These are phyloP conservation scores for Xyrichtys novacula DNA, from an alignment of 2,797 vertebrate species.

Conservation along the genomic window DNA sequence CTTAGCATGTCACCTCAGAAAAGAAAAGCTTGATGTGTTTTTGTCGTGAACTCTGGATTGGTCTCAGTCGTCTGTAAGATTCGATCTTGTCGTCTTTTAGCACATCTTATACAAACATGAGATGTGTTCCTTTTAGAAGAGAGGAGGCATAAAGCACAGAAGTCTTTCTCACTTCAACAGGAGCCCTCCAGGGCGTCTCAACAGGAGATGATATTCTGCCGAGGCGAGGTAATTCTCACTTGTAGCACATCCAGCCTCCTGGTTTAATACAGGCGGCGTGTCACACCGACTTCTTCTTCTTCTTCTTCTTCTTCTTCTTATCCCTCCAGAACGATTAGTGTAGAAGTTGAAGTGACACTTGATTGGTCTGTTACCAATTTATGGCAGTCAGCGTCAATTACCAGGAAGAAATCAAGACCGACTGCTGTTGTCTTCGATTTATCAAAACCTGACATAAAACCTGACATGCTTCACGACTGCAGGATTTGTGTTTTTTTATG, in stretches of 20 bases:
- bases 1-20: too few relatives aligned
- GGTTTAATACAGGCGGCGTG: constrained; percentile 29
- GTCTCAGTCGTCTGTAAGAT: constrained; percentile 34
- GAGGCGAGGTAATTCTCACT: constrained; percentile 40
- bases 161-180: constrained; percentile 46
- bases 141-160: constrained; percentile 31
- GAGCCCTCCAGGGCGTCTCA: constrained; percentile 33
- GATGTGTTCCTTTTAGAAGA: constrained; percentile 39
- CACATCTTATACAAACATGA: constrained; percentile 30
- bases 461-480: not conserved
- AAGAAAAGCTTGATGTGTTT: too few relatives aligned
- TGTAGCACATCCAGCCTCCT: constrained; percentile 34
- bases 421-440: constrained; percentile 31
- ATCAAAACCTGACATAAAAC: constrained; percentile 12
- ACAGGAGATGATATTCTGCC: constrained; percentile 43
- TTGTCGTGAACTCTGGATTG: too few relatives aligned
- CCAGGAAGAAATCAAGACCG: constrained; percentile 19
- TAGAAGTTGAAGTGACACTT: constrained; percentile 45
- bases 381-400: constrained; percentile 30
- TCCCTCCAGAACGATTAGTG: constrained; percentile 38
- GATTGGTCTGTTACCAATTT: constrained; percentile 42
- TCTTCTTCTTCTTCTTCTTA: constrained; percentile 23
- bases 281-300: constrained; percentile 35
- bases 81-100: constrained; percentile 21
- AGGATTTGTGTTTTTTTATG: constrained; percentile 1